Evolutionary conservation across 1,140 invertebrate genomes (phyloP).

Genomic region (Maconellicoccus hirsutus): DNA sequence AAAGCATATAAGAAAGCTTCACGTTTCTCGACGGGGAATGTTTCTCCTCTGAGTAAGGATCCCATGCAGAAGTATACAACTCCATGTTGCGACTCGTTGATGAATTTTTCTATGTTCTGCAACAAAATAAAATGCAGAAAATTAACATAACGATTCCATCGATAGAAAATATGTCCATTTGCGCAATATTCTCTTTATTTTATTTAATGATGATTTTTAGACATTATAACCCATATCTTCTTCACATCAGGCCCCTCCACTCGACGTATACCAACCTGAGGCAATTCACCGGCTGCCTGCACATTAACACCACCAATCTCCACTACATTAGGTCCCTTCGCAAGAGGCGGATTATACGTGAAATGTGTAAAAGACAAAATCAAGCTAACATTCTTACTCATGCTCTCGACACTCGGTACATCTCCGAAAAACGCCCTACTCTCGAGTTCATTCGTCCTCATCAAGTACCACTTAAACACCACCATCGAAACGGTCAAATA

Average conservation of each 20-base stretch:
- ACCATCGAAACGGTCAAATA: not conserved
- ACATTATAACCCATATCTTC: too few species aligned
- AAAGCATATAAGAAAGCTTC: conserved; percentile 37
- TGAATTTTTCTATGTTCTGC: conserved; percentile 30
- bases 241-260: too few species aligned
- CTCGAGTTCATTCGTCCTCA: not conserved
- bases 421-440: not conserved
- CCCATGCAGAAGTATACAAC: conserved; percentile 58
- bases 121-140: not conserved
- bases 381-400: conserved; percentile 34
- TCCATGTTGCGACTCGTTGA: conserved; percentile 38
- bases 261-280: conserved; percentile 6
- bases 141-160: not conserved
- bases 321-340: conserved; percentile 38
- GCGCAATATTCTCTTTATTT: not conserved
- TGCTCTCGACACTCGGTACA: conserved; percentile 28
- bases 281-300: conserved; percentile 29
- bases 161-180: not conserved
- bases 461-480: not conserved
- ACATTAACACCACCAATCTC: conserved; percentile 48
- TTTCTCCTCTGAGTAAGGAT: conserved; percentile 33
- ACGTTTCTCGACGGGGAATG: conserved; percentile 32
- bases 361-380: not conserved
- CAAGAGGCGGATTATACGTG: conserved; percentile 32
- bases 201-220: not conserved